Evolutionary conservation across 2,797 vertebrate species (phyloP).

Genomic region (Rhinoraja longicauda): DNA sequence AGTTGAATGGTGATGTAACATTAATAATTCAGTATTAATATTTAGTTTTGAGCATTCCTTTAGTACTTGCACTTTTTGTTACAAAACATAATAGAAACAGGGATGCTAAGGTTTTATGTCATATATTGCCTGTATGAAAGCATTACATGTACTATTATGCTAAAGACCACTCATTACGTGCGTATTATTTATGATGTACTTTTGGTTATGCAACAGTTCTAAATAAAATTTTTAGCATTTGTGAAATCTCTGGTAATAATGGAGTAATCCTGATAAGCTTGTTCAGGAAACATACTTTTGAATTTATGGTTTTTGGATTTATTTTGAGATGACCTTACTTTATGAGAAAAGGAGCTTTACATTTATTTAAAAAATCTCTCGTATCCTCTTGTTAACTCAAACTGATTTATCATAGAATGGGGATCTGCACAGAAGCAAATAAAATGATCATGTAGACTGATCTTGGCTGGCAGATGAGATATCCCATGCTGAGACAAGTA

Average conservation of each 20-base stretch:
- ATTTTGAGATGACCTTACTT: background rate
- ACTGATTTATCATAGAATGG: background rate
- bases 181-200: slow-evolving; percentile 24
- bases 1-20: background rate
- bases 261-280: background rate
- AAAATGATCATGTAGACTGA: background rate
- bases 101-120: slow-evolving; percentile 7
- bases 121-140: background rate
- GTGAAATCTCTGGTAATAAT: slow-evolving; percentile 21
- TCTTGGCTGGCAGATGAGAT: background rate
- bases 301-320: background rate
- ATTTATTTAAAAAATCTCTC: background rate
- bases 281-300: background rate
- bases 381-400: background rate
- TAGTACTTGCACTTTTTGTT: slow-evolving; percentile 38
- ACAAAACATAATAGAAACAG: background rate
- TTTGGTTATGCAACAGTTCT: background rate
- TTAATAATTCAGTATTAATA: slow-evolving; percentile 25
- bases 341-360: background rate
- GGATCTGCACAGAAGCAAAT: background rate
- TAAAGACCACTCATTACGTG: background rate
- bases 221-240: background rate
- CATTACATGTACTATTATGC: background rate
- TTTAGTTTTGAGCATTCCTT: slow-evolving; percentile 34
- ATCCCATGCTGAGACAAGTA: background rate